Conservation (phyloP, 1,140 invertebrate species). For the Heterodera carotae region DNA sequence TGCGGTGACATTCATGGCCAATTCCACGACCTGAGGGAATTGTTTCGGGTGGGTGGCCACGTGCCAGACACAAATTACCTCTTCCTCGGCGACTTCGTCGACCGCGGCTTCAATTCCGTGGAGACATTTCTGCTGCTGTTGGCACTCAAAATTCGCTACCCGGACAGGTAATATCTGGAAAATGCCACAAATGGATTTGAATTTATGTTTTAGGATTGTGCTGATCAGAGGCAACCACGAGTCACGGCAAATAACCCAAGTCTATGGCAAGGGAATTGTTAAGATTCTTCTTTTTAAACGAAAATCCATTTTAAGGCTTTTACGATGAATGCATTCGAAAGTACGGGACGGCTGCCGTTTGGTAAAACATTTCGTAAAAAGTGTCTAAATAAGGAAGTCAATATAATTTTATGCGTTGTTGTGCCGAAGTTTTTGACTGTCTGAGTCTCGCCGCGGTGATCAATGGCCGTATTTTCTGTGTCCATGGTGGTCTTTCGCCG, state of each 20-base stretch:
- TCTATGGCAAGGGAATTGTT: conserved; percentile 32
- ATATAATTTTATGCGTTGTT: conserved; percentile 69
- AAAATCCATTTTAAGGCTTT: conserved; percentile 38
- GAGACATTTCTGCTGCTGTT: conserved; percentile 96
- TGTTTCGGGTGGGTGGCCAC: conserved; percentile 69
- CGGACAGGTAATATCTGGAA: conserved; percentile 83
- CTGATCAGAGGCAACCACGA: conserved; percentile 94
- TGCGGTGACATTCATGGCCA: conserved; percentile 99
- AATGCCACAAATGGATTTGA: conserved; percentile 64
- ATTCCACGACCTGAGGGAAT: conserved; percentile 84
- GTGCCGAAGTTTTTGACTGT: conserved; percentile 98
- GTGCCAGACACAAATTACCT: conserved; percentile 98
- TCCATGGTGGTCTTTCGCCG: conserved; percentile 97
- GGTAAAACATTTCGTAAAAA: conserved; percentile 64
- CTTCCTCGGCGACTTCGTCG: conserved; percentile 98
- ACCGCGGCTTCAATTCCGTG: conserved; percentile 87
- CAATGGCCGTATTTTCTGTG: conserved; percentile 98
- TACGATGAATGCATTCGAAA: conserved; percentile 99
- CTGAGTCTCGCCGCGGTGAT: conserved; percentile 96
- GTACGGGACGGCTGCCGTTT: conserved; percentile 96
- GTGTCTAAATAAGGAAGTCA: not conserved
- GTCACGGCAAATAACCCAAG: conserved; percentile 95
- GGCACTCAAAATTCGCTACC: conserved; percentile 96
- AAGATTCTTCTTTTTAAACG: not conserved
- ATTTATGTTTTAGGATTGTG: conserved; percentile 76